A percentile compares a stretch with the other conserved stretches of the same genome.
phyloP scores from a whole-genome alignment of 2,797 vertebrate species.

The Lepus townsendii region DNA sequence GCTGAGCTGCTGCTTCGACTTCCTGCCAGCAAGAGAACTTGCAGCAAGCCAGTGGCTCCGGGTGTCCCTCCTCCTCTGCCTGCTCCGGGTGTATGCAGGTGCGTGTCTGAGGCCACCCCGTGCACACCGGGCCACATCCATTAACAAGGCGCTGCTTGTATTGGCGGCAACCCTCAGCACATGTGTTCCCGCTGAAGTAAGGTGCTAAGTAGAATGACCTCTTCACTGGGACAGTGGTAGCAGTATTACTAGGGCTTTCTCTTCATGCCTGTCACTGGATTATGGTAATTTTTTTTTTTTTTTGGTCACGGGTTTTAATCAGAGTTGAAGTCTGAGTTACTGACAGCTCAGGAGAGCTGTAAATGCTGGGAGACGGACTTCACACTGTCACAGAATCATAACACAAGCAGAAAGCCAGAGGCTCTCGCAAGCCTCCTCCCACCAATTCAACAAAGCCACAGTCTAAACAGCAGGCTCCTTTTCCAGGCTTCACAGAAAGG shows the following conservation, averaged over 20 bases:
- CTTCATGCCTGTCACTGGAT: constrained; percentile 87
- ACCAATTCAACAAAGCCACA: constrained; percentile 81
- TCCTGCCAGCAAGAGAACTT: constrained; percentile 47
- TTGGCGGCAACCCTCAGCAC: constrained; percentile 63
- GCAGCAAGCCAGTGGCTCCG: constrained; percentile 55
- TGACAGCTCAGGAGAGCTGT: constrained; percentile 84
- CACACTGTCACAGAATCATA: constrained; percentile 82
- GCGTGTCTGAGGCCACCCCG: constrained; percentile 28
- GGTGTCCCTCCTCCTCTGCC: constrained; percentile 64
- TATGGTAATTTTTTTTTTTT: constrained; percentile 85
- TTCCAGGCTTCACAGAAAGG: constrained; percentile 16
- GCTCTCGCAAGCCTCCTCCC: constrained; percentile 51
- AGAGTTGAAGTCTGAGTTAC: constrained; percentile 83
- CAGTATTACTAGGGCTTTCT: constrained; percentile 85
- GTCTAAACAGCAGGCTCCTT: constrained; percentile 73
- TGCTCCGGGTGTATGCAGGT: constrained; percentile 54
- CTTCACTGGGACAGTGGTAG: constrained; percentile 84
- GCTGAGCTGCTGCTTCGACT: neutral
- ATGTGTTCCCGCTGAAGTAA: constrained; percentile 69
- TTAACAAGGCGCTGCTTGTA: constrained; percentile 68
- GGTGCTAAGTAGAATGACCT: constrained; percentile 81
- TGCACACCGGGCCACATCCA: neutral
- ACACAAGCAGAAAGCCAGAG: constrained; percentile 72
- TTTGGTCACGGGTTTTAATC: constrained; percentile 85
- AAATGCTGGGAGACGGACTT: constrained; percentile 79